Percentiles rank a stretch among this genome's conserved stretches.
These are phyloP conservation scores for Heteronetta atricapilla DNA, from an alignment of 2,113 vertebrate species.

Conservation along the genomic window DNA sequence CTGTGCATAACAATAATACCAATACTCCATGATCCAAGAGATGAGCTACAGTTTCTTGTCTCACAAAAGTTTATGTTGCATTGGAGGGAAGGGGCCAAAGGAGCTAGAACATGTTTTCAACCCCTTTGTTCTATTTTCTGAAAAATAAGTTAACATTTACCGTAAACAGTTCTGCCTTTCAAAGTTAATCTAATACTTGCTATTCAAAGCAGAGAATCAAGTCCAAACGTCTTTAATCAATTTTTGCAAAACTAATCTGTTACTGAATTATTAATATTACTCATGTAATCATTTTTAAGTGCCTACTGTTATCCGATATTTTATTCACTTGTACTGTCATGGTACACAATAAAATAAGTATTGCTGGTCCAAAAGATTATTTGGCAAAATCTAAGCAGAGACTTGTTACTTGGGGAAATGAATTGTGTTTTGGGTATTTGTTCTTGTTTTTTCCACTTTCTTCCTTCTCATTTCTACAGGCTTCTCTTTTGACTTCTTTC, in stretches of 20 bases:
- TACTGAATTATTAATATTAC: not conserved
- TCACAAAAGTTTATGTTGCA: not conserved
- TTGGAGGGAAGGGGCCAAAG: not conserved
- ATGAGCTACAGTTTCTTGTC: not conserved
- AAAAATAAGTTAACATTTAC: not conserved
- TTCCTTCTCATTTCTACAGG: fast-evolving
- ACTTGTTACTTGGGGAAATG: not conserved
- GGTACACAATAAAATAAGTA: not conserved
- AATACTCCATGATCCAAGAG: not conserved
- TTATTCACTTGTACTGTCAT: not conserved
- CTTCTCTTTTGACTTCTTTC: not conserved
- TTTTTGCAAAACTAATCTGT: not conserved
- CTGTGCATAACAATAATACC: too few relatives aligned
- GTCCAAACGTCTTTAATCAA: not conserved
- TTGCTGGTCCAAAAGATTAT: not conserved
- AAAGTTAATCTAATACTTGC: not conserved
- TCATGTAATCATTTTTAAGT: fast-evolving
- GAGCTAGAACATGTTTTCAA: fast-evolving
- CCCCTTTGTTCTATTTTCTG: not conserved
- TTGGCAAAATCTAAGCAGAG: not conserved
- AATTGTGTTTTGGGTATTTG: too few relatives aligned
- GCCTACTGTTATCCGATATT: fast-evolving
- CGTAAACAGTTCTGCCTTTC: not conserved
- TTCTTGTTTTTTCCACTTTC: too few relatives aligned
- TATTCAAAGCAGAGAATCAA: not conserved